Base-by-base conservation (phyloP, 1,140 invertebrate genomes). In the Acromyrmex echinatior region DNA sequence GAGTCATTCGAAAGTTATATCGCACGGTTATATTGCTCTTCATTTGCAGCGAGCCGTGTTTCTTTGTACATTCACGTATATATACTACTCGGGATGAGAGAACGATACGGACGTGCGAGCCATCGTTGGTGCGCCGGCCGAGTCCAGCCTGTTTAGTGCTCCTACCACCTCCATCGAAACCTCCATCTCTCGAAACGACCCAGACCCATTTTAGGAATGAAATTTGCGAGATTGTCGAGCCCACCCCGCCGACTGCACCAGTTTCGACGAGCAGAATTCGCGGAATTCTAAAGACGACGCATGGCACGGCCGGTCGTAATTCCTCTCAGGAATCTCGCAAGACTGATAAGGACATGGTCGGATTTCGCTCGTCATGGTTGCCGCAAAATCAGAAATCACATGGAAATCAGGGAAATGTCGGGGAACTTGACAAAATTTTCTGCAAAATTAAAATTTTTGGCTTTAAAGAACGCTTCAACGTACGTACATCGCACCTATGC, bases 151-250 rank as follows among this genome's bases (percentile, higher is more conserved):
- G 88, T 89, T 89, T 84, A 63, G 25, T 63, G 68, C 60, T 86
- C 77, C 49, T 56, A 63, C 35, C 78, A 25, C 45, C 62, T 25
- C 56, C 21, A 21, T 21, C 21, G 21, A 21, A 21, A 21, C 21
- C 21, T 21, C 21, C 65, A 39, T 31, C 76, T 51, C 76, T 45
- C 70, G 81, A 78, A 51, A 51, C 80, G 49, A 70, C 58, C 25
- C 10, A 73, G 39, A 65, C 53, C 92, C 91, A 92, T 92, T 93
- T 92, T 92, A 90, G 91, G 91, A 92, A 90, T 87, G 88, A 92
- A 90, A 91, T 92, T 92, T 87, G 91, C 91, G 74, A 90, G 88
- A 91, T 91, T 88, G 86, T 65, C 63, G 71, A 65, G 71, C 70
- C 70, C 68, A 77, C 18, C 84, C 63, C 51, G 49, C 39, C 45